Evolutionary conservation across 1,140 invertebrate species (phyloP).

Genomic region (Ceratoteleas bidentatus): DNA sequence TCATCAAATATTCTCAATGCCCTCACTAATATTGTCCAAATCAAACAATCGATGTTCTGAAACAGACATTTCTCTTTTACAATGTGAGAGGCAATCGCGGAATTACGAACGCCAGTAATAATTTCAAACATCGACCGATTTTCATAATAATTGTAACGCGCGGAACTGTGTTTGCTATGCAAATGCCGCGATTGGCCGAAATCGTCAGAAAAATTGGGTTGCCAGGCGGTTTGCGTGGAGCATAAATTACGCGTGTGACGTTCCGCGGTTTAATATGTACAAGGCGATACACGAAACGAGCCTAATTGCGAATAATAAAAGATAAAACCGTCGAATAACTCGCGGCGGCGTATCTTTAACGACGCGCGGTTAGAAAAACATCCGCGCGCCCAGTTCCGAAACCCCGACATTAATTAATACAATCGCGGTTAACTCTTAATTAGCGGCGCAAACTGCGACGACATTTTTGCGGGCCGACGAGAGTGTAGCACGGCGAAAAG

Average conservation of each 20-base stretch:
- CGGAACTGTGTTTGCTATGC: too few relatives aligned
- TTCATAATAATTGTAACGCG: too few relatives aligned
- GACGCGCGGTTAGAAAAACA: constrained; percentile 5
- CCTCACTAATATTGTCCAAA: too few relatives aligned
- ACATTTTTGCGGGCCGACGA: constrained; percentile 7
- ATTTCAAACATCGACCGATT: too few relatives aligned
- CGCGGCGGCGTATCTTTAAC: constrained; percentile 3
- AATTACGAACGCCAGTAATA: too few relatives aligned
- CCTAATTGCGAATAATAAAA: constrained; percentile 16
- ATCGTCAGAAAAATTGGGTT: constrained; percentile 19
- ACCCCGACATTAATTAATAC: constrained; percentile 23
- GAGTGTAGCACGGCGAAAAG: constrained; percentile 14
- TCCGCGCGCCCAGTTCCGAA: not conserved
- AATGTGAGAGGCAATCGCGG: too few relatives aligned
- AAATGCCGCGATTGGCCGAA: not conserved
- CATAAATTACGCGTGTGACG: not conserved
- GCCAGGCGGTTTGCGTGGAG: not conserved
- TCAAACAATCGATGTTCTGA: too few relatives aligned
- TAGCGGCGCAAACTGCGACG: constrained; percentile 8
- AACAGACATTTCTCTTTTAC: too few relatives aligned
- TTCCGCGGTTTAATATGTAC: not conserved
- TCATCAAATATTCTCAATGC: too few relatives aligned
- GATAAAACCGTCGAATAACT: constrained; percentile 15
- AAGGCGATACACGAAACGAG: not conserved
- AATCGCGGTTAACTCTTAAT: constrained; percentile 34